Evolutionary conservation across 2,888 invertebrate species (phyloP).

Genomic region (Gandaritis pyraliata): DNA sequence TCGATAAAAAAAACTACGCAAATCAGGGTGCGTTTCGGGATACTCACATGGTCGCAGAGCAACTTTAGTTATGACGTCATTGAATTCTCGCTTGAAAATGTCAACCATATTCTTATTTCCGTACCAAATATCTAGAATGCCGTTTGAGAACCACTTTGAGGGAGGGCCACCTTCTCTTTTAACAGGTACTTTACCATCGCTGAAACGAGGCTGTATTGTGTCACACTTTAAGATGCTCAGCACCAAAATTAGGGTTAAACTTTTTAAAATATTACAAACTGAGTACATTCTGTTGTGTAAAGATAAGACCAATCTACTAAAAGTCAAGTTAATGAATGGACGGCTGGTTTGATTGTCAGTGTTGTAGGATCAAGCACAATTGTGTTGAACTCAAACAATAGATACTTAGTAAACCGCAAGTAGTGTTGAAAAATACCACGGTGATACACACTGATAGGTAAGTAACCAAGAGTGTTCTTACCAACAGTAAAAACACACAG

Average conservation of each 20-base stretch:
- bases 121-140: slow-evolving; percentile 69
- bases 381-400: slow-evolving; percentile 15
- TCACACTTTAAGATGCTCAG: slow-evolving; percentile 41
- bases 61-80: slow-evolving; percentile 56
- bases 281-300: slow-evolving; percentile 1
- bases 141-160: slow-evolving; percentile 64
- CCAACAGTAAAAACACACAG: too few relatives aligned
- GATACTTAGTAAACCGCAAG: not conserved
- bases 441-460: not conserved
- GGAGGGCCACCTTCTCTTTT: slow-evolving; percentile 56
- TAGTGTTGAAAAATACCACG: slow-evolving; percentile 2
- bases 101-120: slow-evolving; percentile 67
- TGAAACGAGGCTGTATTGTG: slow-evolving; percentile 41
- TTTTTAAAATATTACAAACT: not conserved
- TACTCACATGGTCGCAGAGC: slow-evolving; percentile 56
- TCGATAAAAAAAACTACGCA: too few relatives aligned
- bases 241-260: slow-evolving; percentile 1
- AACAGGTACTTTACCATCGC: slow-evolving; percentile 28
- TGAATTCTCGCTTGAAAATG: slow-evolving; percentile 61
- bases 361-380: slow-evolving; percentile 5
- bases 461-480: too few relatives aligned
- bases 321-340: slow-evolving; percentile 3
- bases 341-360: not conserved
- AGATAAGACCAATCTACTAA: not conserved
- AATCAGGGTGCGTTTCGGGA: too few relatives aligned